Conservation (phyloP, 2,113 vertebrate species). For the Capreolus pygargus region DNA sequence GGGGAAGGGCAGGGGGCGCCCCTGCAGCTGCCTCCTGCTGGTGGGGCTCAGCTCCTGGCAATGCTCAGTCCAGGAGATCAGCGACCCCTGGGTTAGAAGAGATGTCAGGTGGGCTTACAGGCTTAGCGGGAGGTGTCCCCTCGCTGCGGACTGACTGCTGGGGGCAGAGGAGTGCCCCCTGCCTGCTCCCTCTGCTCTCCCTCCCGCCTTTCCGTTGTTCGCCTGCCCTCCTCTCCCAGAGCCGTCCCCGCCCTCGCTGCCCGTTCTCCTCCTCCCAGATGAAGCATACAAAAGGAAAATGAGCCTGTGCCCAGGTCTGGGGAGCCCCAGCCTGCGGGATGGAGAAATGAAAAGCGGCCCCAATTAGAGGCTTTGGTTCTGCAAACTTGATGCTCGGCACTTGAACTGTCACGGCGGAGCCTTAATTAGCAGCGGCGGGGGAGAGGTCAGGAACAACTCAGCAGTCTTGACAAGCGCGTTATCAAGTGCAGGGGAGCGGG, state of each 20-base stretch:
- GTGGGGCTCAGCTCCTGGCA: neutral
- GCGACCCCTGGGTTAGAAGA: neutral
- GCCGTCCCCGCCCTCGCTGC: neutral
- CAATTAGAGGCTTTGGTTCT: slow-evolving; percentile 91
- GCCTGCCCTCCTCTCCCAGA: neutral
- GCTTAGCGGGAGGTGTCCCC: neutral
- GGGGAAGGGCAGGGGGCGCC: neutral
- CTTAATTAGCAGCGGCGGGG: slow-evolving; percentile 95
- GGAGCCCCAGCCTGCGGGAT: slow-evolving; percentile 72
- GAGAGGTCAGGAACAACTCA: slow-evolving; percentile 90
- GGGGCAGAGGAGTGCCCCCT: neutral
- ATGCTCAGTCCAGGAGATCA: neutral
- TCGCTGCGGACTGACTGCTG: neutral
- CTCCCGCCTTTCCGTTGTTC: neutral
- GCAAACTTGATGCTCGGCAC: slow-evolving; percentile 85
- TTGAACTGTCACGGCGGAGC: slow-evolving; percentile 92
- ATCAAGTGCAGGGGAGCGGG: slow-evolving; percentile 81
- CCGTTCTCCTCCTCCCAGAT: neutral
- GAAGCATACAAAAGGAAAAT: slow-evolving; percentile 71
- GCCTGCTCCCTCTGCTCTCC: neutral
- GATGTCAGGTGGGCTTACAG: neutral
- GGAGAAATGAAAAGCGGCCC: slow-evolving; percentile 74
- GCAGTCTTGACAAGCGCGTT: slow-evolving; percentile 86
- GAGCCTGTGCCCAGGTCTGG: slow-evolving; percentile 76
- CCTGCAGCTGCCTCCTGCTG: neutral